Percentiles rank a stretch among this genome's conserved stretches.
These are phyloP conservation scores for Dioctria linearis DNA, from an alignment of 2,888 invertebrate species.

Conservation along the genomic window DNA sequence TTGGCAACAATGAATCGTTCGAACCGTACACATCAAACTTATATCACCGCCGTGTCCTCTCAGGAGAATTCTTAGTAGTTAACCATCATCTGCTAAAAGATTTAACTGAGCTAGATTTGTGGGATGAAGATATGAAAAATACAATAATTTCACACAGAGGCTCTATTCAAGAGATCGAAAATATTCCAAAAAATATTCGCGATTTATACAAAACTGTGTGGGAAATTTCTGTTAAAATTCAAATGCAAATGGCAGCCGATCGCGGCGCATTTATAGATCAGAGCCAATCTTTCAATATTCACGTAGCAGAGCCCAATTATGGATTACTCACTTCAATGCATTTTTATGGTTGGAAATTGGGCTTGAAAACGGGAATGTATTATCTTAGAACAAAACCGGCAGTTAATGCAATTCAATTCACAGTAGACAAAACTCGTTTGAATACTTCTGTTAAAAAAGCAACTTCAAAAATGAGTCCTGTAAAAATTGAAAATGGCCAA, in stretches of 20 bases:
- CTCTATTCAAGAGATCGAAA: conserved; percentile 90
- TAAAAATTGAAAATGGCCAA: conserved; percentile 26
- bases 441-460: conserved; percentile 59
- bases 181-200: conserved; percentile 88
- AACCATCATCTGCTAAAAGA: conserved; percentile 96
- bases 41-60: conserved; percentile 92
- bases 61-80: conserved; percentile 96
- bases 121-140: conserved; percentile 97
- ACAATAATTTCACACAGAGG: conserved; percentile 92
- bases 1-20: conserved; percentile 98
- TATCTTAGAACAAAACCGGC: conserved; percentile 97
- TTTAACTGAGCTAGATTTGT: conserved; percentile 89
- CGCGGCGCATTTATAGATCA: conserved; percentile 99
- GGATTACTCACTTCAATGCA: conserved; percentile 98
- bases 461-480: conserved; percentile 44
- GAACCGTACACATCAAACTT: conserved; percentile 99
- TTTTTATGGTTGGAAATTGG: conserved; percentile 97
- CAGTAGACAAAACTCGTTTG: conserved; percentile 89
- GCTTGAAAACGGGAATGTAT: conserved; percentile 99
- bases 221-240: conserved; percentile 95
- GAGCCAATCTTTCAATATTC: conserved; percentile 97
- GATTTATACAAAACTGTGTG: conserved; percentile 96
- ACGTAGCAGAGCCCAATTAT: conserved; percentile 95
- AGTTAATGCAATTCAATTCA: conserved; percentile 96
- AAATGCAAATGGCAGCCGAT: conserved; percentile 98